Conservation (phyloP, 2,888 invertebrate species). For the Empis livida region DNA sequence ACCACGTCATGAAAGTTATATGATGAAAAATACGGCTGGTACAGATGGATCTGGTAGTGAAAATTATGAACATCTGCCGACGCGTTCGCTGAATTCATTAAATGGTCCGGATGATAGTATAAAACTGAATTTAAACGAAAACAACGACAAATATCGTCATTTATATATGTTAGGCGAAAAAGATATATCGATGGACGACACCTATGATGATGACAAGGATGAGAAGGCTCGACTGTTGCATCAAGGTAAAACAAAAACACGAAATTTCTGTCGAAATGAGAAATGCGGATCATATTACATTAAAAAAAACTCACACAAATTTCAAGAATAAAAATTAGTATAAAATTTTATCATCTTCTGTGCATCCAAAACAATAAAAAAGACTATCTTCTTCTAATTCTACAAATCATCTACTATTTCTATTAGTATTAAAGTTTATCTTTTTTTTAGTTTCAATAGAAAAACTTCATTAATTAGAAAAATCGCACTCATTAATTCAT, state of each 20-base stretch:
- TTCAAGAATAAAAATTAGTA: background rate
- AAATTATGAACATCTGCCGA: slow-evolving; percentile 52
- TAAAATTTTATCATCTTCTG: no score
- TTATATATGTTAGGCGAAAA: slow-evolving; percentile 47
- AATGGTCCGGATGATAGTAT: slow-evolving; percentile 42
- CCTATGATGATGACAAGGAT: slow-evolving; percentile 35
- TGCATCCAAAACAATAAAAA: no score
- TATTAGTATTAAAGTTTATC: no score
- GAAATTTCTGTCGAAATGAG: background rate
- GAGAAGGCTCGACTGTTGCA: slow-evolving; percentile 37
- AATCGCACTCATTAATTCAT: no score
- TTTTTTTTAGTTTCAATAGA: no score
- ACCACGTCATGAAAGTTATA: slow-evolving; percentile 66
- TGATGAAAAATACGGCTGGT: slow-evolving; percentile 47
- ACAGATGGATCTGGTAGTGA: slow-evolving; percentile 46
- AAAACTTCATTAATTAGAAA: no score
- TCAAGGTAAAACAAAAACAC: slow-evolving; percentile 38
- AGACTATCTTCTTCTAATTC: no score
- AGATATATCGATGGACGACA: slow-evolving; percentile 37
- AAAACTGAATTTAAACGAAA: slow-evolving; percentile 48
- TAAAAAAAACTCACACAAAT: background rate
- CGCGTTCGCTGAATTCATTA: slow-evolving; percentile 37
- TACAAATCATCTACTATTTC: no score
- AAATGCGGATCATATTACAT: background rate
- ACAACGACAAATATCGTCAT: slow-evolving; percentile 52